These are phyloP conservation scores for Leptatherina wallacei DNA, from an alignment of 2,797 vertebrate genomes.

Conservation along the genomic window DNA sequence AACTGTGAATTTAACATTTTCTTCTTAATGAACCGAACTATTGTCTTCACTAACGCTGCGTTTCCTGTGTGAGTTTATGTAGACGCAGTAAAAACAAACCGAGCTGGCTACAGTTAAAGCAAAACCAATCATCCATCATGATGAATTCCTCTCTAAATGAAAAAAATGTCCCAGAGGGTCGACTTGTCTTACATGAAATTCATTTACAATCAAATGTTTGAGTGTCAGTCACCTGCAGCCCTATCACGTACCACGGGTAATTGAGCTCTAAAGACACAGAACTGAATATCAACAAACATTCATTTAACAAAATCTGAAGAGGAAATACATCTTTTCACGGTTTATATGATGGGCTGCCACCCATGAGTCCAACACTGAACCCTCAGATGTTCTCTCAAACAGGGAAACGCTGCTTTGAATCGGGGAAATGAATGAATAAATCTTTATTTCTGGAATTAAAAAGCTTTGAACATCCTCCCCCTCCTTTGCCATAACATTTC, in stretches of 20 bases:
- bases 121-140: constrained; percentile 41
- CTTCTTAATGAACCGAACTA: constrained; percentile 41
- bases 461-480: constrained; percentile 22
- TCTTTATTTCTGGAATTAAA: constrained; percentile 19
- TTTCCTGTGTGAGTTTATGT: constrained; percentile 53
- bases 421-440: constrained; percentile 14
- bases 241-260: constrained; percentile 6
- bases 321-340: constrained; percentile 33
- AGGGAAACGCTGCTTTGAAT: constrained; percentile 14
- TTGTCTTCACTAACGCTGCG: constrained; percentile 8
- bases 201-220: constrained; percentile 27
- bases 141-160: constrained; percentile 62
- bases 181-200: constrained; percentile 14
- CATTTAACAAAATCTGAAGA: constrained; percentile 8
- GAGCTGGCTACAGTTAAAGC: constrained; percentile 21
- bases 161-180: constrained; percentile 25
- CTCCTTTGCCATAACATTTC: constrained; percentile 17
- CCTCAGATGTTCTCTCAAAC: not conserved
- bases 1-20: constrained; percentile 18
- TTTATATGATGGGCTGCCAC: constrained; percentile 21
- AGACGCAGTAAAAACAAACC: constrained; percentile 29
- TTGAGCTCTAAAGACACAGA: constrained; percentile 23
- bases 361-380: not conserved
- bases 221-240: constrained; percentile 10
- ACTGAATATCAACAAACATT: constrained; percentile 45